Evolutionary conservation across 2,797 vertebrate species (phyloP).

Genomic region (Protosalanx chinensis): DNA sequence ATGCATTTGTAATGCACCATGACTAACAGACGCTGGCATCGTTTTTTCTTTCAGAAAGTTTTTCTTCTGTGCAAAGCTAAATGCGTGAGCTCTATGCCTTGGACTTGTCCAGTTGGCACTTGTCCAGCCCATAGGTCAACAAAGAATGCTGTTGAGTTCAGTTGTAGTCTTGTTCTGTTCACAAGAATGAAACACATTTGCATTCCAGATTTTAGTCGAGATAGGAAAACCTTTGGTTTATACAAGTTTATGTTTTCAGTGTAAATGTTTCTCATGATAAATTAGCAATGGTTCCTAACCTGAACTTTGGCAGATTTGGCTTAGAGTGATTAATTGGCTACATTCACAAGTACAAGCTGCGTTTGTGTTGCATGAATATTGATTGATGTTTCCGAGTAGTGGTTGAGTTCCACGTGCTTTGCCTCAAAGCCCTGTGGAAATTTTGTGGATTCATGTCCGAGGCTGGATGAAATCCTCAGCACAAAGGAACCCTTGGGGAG

Average conservation of each 20-base stretch:
- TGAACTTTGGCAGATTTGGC: constrained; percentile 59
- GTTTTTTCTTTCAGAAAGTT: constrained; percentile 50
- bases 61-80: constrained; percentile 53
- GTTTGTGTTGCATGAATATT: constrained; percentile 52
- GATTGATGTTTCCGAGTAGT: constrained; percentile 62
- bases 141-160: neutral
- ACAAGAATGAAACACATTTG: neutral
- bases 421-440: constrained; percentile 58
- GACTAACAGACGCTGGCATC: constrained; percentile 55
- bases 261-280: constrained; percentile 60
- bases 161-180: neutral
- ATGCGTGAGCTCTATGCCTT: neutral
- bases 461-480: constrained; percentile 71
- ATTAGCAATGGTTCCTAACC: constrained; percentile 45
- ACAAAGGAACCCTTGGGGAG: constrained; percentile 48
- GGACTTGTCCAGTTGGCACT: neutral
- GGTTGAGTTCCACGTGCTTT: constrained; percentile 54
- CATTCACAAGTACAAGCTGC: constrained; percentile 52
- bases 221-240: constrained; percentile 47
- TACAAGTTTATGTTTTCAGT: constrained; percentile 48
- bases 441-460: constrained; percentile 64
- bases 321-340: constrained; percentile 41
- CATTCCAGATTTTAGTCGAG: constrained; percentile 53
- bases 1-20: constrained; percentile 69
- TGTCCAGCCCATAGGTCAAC: constrained; percentile 17